Base-by-base conservation (phyloP, 1,140 invertebrate species). In the Dolichoris vasculosae region DNA sequence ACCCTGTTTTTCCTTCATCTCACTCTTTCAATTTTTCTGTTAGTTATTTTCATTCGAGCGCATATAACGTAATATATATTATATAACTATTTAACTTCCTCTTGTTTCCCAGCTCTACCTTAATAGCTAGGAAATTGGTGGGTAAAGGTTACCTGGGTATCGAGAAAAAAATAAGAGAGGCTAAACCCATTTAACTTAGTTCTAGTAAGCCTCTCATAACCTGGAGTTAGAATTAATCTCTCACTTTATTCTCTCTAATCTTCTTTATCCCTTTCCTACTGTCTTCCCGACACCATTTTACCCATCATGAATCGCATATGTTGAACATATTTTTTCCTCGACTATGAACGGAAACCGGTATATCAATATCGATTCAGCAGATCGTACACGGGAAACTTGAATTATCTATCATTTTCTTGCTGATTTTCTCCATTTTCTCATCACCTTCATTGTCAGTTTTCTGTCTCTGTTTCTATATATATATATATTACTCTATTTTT, bases 311-410 rank as follows among this genome's bases (percentile, higher is more conserved):
- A 55, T 59, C 51, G 8, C 1, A 17, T 67, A 30, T 40, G 64
- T 71, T 35, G 46, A 71, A 43, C 75, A 76, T 79, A 76, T 84
- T 73, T 85, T 75, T 38, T 64, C 67, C 79, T 77, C 80, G 48
- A 63, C 77, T 80, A 64, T 73, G 80, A 86, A 82, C 80, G 46
- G 80, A 82, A 59, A 78, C 59, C 85, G 59, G 83, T 80, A 86
- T 86, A 86, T 71, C 78, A 82, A 77, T 83, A 86, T 86, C 84
- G 84, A 85, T 85, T 85, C 69, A 63, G 71, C 30, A 17, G 15
- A 9, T 20, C 38, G 32, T 63, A 35, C 43, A 13, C 17, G n/a
- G 32, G 67, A 73, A 13, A 4, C 69, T 73, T 26, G 2, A 43
- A 0, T 15, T 13, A 11, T 15, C 38, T 73, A 11, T 17, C 64